A percentile compares a stretch with the other conserved stretches of the same genome.
Evolutionary conservation across 2,797 vertebrate genomes (phyloP).

Genomic region (Chaunax sp.): DNA sequence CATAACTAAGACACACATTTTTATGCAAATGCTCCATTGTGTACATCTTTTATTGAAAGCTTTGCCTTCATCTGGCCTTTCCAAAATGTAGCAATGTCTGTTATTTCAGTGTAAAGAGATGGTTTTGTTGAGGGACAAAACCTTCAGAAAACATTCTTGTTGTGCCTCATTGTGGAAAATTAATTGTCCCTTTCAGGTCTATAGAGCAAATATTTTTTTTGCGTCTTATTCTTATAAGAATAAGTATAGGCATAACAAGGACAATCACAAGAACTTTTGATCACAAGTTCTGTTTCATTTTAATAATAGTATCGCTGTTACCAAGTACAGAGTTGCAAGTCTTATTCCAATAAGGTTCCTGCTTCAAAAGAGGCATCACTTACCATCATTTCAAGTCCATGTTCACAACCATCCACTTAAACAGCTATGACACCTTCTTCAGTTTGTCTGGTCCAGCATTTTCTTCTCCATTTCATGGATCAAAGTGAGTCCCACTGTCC

Average conservation of each 20-base stretch:
- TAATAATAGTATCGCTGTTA: slow-evolving; percentile 36
- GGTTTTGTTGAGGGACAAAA: slow-evolving; percentile 27
- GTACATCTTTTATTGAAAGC: background rate
- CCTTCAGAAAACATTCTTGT: slow-evolving; percentile 21
- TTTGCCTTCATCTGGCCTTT: slow-evolving; percentile 11
- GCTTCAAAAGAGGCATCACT: slow-evolving; percentile 46
- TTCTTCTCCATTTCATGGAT: slow-evolving; percentile 45
- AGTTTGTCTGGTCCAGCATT: slow-evolving; percentile 33
- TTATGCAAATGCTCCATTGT: background rate
- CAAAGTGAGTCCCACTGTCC: slow-evolving; percentile 53
- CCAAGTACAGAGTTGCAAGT: slow-evolving; percentile 33
- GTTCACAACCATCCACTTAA: slow-evolving; percentile 33
- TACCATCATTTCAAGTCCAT: slow-evolving; percentile 58
- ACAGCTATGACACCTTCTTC: slow-evolving; percentile 19
- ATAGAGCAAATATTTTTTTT: slow-evolving; percentile 11
- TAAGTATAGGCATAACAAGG: slow-evolving; percentile 50
- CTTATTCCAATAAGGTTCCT: slow-evolving; percentile 48
- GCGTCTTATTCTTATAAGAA: slow-evolving; percentile 56
- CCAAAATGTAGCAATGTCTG: slow-evolving; percentile 6
- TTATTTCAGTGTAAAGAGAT: slow-evolving; percentile 7
- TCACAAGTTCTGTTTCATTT: slow-evolving; percentile 37
- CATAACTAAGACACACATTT: slow-evolving; percentile 29
- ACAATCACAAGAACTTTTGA: slow-evolving; percentile 39
- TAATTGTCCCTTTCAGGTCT: slow-evolving; percentile 17
- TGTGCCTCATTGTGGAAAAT: slow-evolving; percentile 22